Evolutionary conservation across 2,113 vertebrate species (phyloP).

Genomic region (Ivindomyrus marchei): DNA sequence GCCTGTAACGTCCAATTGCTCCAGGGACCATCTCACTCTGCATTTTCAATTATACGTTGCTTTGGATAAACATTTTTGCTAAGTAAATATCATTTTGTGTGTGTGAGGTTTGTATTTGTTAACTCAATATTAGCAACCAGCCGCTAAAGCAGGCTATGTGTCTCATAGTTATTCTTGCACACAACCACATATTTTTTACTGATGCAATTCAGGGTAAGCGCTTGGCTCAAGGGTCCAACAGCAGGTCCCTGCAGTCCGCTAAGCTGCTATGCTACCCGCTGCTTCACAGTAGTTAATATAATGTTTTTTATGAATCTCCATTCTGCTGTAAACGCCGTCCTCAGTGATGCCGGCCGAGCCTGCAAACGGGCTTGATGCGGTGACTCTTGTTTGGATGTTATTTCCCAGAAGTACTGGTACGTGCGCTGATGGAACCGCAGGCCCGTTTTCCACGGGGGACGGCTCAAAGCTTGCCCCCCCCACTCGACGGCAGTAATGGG

Average conservation of each 20-base stretch:
- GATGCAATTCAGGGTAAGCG: not conserved
- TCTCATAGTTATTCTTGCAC: not conserved
- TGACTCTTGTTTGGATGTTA: not conserved
- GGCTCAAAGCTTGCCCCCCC: not conserved
- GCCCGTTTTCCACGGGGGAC: not conserved
- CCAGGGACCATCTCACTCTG: not conserved
- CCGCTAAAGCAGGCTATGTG: not conserved
- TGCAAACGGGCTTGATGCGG: not conserved
- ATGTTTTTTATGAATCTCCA: not conserved
- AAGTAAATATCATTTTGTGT: not conserved
- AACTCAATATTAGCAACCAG: not conserved
- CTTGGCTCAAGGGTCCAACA: conserved; percentile 3
- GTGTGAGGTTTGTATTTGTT: not conserved
- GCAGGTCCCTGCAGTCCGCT: not conserved
- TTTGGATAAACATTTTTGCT: not conserved
- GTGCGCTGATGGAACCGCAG: not conserved
- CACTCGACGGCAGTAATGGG: not conserved
- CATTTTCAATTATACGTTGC: not conserved
- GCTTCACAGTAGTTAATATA: not conserved
- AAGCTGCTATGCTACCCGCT: not conserved
- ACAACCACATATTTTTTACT: not conserved
- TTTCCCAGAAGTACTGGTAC: not conserved
- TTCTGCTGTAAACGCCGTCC: not conserved
- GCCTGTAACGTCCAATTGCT: not conserved
- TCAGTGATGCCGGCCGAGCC: not conserved